These are phyloP conservation scores for Tichodroma muraria DNA, from an alignment of 2,113 vertebrate genomes.

Conservation along the genomic window DNA sequence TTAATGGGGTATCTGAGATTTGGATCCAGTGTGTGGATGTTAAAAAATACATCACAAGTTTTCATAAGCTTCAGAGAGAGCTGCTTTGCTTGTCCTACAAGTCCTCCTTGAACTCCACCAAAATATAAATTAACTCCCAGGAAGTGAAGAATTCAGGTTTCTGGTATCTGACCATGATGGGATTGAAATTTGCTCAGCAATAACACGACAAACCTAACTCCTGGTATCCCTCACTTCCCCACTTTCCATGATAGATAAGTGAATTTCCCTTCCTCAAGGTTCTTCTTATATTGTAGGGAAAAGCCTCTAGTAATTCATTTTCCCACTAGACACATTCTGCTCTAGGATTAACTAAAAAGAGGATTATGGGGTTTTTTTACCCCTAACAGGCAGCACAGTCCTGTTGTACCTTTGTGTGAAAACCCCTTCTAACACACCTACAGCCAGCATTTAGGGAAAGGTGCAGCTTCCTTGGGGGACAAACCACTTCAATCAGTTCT, in stretches of 20 bases:
- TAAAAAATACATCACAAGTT: slow-evolving; percentile 11
- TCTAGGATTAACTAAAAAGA: background rate
- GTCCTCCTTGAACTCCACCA: slow-evolving; percentile 11
- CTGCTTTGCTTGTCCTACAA: slow-evolving; percentile 18
- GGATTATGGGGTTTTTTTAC: background rate
- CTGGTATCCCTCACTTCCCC: background rate
- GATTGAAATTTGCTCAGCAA: background rate
- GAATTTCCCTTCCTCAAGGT: background rate
- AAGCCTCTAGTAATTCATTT: background rate
- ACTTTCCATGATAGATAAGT: background rate
- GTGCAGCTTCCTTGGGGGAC: background rate
- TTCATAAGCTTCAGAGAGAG: background rate
- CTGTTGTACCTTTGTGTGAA: background rate
- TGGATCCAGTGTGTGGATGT: background rate
- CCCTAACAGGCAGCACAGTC: background rate
- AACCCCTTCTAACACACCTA: background rate
- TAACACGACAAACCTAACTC: background rate
- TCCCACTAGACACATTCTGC: background rate
- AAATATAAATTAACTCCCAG: background rate
- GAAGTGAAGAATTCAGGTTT: background rate
- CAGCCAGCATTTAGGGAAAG: background rate
- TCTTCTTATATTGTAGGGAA: background rate
- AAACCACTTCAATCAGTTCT: background rate
- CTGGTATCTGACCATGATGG: background rate
- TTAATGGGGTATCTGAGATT: background rate